phyloP scores from a whole-genome alignment of 2,113 vertebrate species.

The Leptobrachium ailaonicum region DNA sequence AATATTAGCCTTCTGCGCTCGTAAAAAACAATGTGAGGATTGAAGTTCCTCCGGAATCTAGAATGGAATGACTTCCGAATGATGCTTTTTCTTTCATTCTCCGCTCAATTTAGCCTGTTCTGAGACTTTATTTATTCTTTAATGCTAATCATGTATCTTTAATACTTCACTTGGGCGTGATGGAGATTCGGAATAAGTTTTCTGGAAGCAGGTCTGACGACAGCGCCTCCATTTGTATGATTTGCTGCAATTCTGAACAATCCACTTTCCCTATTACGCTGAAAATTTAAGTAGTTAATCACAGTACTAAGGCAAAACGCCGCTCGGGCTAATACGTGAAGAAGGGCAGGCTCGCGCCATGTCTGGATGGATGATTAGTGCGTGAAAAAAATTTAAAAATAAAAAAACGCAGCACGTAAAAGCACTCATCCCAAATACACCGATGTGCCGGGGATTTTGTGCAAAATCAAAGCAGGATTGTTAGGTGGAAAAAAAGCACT shows the following conservation, averaged over 20 bases:
- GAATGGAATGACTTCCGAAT: constrained; percentile 14
- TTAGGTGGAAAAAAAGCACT: too few relatives aligned
- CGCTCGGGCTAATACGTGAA: too few relatives aligned
- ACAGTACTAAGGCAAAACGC: too few relatives aligned
- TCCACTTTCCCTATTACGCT: not conserved
- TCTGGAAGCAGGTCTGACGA: not conserved
- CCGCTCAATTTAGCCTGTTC: constrained; percentile 19
- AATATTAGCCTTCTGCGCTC: constrained; percentile 22
- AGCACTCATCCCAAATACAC: too few relatives aligned
- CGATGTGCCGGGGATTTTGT: too few relatives aligned
- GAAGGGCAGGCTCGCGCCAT: too few relatives aligned
- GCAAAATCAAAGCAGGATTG: too few relatives aligned
- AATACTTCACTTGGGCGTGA: constrained; percentile 29
- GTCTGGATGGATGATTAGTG: too few relatives aligned
- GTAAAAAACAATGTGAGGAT: constrained; percentile 25
- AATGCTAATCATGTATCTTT: constrained; percentile 33
- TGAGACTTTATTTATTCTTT: constrained; percentile 29
- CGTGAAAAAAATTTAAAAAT: too few relatives aligned
- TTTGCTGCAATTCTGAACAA: constrained; percentile 26
- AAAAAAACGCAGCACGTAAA: too few relatives aligned
- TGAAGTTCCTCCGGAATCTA: not conserved
- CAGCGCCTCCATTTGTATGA: constrained; percentile 25
- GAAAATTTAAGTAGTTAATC: not conserved
- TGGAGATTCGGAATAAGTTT: constrained; percentile 29
- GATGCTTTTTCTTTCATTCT: constrained; percentile 17